Evolutionary conservation across 2,797 vertebrate genomes (phyloP), one percentile per base, ranked within the genome.

Genomic region (Channallabes apus): DNA sequence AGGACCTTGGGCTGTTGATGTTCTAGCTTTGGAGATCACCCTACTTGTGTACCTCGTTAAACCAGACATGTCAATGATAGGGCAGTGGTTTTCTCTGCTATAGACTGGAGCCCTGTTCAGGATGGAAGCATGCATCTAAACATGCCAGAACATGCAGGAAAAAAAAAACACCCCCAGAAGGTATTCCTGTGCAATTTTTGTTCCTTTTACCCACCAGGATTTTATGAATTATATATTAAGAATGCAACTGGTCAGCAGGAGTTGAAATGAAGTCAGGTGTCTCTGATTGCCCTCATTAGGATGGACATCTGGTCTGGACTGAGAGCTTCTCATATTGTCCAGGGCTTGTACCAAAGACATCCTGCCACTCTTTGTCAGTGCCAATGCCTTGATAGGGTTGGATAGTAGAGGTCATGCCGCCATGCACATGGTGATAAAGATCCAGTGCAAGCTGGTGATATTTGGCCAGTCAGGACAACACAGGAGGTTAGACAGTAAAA

Each of bases 181-280:
- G 11, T 51, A n/a, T 11, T 80, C n/a, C 20, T 80, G 61, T 65
- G 15, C n/a, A 29, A 51, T 80, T 46, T 12, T 35, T 35, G 35
- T 35, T 12, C 11, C 24, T 51, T 22, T 38, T 2, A 27, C 35
- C 14, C 77, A 46, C 3, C 59, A 46, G 38, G 38, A 2, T 29
- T 91, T 90, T 91, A 89, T 91, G 86, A 62, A 85, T 88, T 64
- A 24, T 82, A 86, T 38, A 80, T 81, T 51, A 85, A 87, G 62
- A 32, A 59, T n/a, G 72, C 69, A 29, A 6, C 56, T 12, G 59
- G 88, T 91, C 84, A 89, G 84, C n/a, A 69, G 84, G 89, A 92
- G 90, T 90, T 12, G 82, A 81, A 87, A 89, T 86, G 85, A 91
- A 89, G 62, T 80, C 84, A 90, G 62, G 80, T 85, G 77, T 6